Evolutionary conservation across 2,113 vertebrate genomes (phyloP).

Genomic region (Leuciscus idus): DNA sequence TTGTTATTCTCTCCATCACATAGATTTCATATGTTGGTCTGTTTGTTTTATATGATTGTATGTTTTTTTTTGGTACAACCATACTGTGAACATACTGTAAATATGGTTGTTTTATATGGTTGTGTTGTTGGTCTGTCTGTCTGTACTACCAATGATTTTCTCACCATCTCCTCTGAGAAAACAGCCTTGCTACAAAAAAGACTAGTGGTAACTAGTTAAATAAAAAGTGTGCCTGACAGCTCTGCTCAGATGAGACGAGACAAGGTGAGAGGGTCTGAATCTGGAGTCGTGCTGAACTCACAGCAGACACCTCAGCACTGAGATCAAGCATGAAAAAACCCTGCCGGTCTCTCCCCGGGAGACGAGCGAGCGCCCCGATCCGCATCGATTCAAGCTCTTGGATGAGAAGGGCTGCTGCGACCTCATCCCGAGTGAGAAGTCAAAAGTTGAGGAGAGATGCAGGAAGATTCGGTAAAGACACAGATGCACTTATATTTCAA

Average conservation of each 20-base stretch:
- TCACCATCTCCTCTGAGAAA: background rate
- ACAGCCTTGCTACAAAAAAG: background rate
- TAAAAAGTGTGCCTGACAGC: slow-evolving; percentile 5
- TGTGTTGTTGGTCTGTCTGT: background rate
- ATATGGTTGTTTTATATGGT: too few relatives aligned
- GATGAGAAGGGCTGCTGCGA: slow-evolving; percentile 18
- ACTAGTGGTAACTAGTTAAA: background rate
- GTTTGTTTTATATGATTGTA: too few relatives aligned
- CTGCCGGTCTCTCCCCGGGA: slow-evolving; percentile 9
- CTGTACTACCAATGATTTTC: background rate
- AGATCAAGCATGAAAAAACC: slow-evolving; percentile 2
- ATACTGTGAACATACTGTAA: too few relatives aligned
- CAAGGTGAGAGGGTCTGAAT: background rate
- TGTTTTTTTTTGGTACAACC: too few relatives aligned
- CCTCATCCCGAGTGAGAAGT: background rate
- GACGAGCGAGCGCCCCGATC: background rate
- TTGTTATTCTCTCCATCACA: too few relatives aligned
- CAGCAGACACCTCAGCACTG: background rate
- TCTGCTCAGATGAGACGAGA: background rate
- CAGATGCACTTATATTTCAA: background rate
- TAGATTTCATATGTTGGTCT: background rate
- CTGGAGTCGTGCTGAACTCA: slow-evolving; percentile 11
- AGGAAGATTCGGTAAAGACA: background rate
- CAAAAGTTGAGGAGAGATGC: background rate
- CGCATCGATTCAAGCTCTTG: background rate